Percentiles rank a stretch among this genome's conserved stretches.
Evolutionary conservation across 2,113 vertebrate species (phyloP).

Genomic region (Gallinago undulata): DNA sequence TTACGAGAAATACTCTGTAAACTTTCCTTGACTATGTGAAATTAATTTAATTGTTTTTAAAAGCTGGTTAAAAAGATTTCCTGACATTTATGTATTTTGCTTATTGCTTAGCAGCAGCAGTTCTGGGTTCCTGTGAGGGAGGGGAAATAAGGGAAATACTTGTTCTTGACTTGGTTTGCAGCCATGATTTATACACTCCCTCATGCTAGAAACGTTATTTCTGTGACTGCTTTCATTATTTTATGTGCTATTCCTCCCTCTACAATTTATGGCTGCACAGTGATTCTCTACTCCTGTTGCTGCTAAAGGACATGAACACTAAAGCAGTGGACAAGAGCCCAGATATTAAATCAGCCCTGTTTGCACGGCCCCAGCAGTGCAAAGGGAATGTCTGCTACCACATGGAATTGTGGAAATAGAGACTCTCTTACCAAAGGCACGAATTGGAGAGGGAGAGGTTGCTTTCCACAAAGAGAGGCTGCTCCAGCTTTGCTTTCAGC

Average conservation of each 20-base stretch:
- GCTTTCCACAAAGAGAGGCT: background rate
- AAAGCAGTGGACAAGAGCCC: background rate
- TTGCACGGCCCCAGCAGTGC: background rate
- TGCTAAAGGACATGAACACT: background rate
- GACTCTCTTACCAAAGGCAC: fast-evolving
- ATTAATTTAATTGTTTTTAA: background rate
- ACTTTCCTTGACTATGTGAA: background rate
- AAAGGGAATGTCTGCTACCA: background rate
- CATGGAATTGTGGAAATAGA: background rate
- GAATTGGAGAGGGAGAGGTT: background rate
- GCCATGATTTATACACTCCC: background rate
- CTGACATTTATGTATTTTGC: background rate
- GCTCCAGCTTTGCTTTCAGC: background rate
- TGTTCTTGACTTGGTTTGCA: background rate
- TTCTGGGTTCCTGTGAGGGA: background rate
- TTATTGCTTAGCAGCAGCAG: conserved; percentile 15
- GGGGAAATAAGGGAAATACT: background rate
- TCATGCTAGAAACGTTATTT: background rate
- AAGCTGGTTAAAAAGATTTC: background rate
- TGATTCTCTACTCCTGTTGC: background rate
- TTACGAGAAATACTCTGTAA: background rate
- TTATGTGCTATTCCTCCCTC: background rate
- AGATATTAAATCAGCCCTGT: background rate
- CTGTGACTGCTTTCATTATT: background rate
- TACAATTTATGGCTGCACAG: background rate